Evolutionary conservation across 2,113 vertebrate species (phyloP).

Genomic region (Suncus etruscus): DNA sequence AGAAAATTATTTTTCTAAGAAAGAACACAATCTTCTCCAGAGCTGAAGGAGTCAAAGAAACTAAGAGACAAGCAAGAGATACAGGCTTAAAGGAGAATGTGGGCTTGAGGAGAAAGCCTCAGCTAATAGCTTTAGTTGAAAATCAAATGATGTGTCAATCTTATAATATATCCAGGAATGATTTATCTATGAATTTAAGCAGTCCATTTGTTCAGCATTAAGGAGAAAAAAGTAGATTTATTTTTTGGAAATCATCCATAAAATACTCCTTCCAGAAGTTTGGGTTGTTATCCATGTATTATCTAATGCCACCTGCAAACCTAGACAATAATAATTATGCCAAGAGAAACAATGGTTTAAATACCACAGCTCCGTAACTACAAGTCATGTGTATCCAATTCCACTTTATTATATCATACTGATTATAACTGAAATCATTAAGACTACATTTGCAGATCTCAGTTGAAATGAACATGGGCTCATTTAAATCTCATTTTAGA

Average conservation of each 20-base stretch:
- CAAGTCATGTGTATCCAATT: neutral
- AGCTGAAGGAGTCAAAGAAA: too few relatives aligned
- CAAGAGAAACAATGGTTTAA: neutral
- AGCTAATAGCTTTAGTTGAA: neutral
- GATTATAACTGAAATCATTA: neutral
- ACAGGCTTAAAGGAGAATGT: too few relatives aligned
- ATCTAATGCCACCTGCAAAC: neutral
- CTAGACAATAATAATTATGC: neutral
- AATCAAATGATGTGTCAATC: neutral
- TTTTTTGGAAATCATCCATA: neutral
- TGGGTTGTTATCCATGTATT: neutral
- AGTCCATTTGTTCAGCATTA: neutral
- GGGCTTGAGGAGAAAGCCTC: too few relatives aligned
- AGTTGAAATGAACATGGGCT: neutral
- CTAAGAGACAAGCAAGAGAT: too few relatives aligned
- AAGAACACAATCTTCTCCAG: too few relatives aligned
- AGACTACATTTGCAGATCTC: neutral
- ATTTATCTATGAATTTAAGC: neutral
- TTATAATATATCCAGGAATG: neutral
- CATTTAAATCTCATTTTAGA: neutral
- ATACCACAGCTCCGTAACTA: neutral
- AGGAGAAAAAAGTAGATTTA: neutral
- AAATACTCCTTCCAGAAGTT: neutral
- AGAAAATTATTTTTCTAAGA: too few relatives aligned
- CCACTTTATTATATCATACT: neutral